Evolutionary conservation across 2,888 invertebrate species (phyloP), one percentile per base, ranked within the genome.

Genomic region (Cheilosia urbana): DNA sequence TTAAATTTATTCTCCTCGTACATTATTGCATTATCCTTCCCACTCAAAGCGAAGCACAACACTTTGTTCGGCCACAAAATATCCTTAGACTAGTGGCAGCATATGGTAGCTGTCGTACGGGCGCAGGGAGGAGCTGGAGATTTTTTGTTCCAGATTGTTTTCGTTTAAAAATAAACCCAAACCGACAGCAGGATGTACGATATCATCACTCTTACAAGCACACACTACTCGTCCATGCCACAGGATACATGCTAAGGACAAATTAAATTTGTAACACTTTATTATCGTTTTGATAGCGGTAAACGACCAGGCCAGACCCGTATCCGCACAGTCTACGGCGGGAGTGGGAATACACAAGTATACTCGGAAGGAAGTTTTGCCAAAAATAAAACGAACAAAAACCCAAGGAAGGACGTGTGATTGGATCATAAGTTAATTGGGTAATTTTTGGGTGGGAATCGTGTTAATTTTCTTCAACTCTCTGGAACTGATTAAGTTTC

Each of bases 221-320:
- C 37, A 45, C 45, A 34, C 65, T 51, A 51, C 63, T 42, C 40
- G 17, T 47, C 21, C 7, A 57, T 79, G 84, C 80, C 80, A 69
- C 69, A 84, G 65, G 84, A 71, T 65, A 79, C 53, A 78, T 77
- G 65, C 65, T 77, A 71, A 66, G 68, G 75, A 75, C 75, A 80
- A 84, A 84, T 84, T 80, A 66, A 84, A 84, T 84, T 84, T 84
- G 84, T 84, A 84, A 75, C 84, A 84, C 75, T 84, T 83, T 84
- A 84, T 84, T 84, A 75, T 73, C 79, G 58, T 75, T 79, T 71
- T 80, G 75, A 69, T 71, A 71, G 63, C 65, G 80, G 63, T 71
- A 65, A 77, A 58, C 69, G 65, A 37, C 37, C 75, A 60, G 55
- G 40, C 66, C 68, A 53, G 5, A 65, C 45, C 53, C 71, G 63